Conservation (phyloP, 2,113 vertebrate species). For the Canis aureus region DNA sequence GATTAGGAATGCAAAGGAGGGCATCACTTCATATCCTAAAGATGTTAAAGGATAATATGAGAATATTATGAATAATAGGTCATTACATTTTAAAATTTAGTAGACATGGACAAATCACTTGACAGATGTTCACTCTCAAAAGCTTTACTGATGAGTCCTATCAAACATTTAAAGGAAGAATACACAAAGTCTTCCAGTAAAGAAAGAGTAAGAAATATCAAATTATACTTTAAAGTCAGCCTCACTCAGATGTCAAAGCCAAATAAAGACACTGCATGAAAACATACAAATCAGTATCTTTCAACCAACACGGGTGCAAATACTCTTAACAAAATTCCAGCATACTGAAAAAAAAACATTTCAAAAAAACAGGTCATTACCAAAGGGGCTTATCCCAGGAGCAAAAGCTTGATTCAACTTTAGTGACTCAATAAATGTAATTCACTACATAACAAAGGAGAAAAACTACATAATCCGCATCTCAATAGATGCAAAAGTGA, state of each 20-base stretch:
- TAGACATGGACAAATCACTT: not conserved
- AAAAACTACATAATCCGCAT: conserved; percentile 1
- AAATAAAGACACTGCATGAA: not conserved
- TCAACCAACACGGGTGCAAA: not conserved
- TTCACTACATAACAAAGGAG: not conserved
- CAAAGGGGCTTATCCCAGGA: not conserved
- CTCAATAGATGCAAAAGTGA: not conserved
- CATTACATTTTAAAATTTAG: conserved; percentile 30
- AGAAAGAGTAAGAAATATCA: not conserved
- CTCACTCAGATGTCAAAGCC: not conserved
- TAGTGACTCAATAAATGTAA: not conserved
- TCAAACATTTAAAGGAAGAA: not conserved
- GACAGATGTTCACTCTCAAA: not conserved
- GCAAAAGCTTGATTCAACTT: conserved; percentile 1
- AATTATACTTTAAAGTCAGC: not conserved
- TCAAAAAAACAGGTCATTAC: not conserved
- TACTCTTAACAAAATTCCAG: conserved; percentile 14
- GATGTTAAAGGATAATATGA: not conserved
- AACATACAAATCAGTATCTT: not conserved
- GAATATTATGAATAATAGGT: not conserved
- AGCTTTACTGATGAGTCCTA: not conserved
- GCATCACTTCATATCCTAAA: not conserved
- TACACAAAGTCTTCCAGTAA: not conserved
- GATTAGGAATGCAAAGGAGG: not conserved
- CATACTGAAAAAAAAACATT: not conserved